Percentiles rank a stretch among this genome's conserved stretches.
Conservation (phyloP, 2,888 invertebrate species). For the Agrilus cyanescens region DNA sequence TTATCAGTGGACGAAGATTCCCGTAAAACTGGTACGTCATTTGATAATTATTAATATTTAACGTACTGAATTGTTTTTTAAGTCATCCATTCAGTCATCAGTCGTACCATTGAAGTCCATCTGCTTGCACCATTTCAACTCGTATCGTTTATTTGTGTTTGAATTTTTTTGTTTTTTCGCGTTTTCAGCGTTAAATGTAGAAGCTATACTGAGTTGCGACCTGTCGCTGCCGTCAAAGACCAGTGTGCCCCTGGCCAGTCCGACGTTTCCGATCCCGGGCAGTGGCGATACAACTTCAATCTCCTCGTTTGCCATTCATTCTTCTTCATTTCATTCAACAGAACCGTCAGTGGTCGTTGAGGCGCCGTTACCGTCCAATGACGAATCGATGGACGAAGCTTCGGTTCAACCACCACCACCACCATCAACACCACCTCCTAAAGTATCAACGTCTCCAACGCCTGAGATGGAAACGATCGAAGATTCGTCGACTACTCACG, state of each 20-base stretch:
- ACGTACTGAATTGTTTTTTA: neutral
- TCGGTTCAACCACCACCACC: neutral
- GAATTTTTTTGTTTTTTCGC: constrained; percentile 8
- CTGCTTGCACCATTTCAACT: too few species aligned
- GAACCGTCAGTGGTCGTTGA: constrained; percentile 4
- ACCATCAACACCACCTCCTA: neutral
- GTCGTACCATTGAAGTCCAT: neutral
- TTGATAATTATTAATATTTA: neutral
- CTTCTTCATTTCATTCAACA: constrained; percentile 9
- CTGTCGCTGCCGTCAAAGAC: constrained; percentile 23
- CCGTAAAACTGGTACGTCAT: constrained; percentile 39
- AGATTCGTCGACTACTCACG: neutral
- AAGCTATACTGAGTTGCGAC: constrained; percentile 29
- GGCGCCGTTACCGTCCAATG: neutral
- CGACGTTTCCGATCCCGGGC: constrained; percentile 28
- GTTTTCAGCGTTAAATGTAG: constrained; percentile 28
- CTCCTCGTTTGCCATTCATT: constrained; percentile 2
- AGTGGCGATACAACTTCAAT: constrained; percentile 17
- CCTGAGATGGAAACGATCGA: neutral
- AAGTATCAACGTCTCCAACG: neutral
- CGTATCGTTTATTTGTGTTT: constrained; percentile 8
- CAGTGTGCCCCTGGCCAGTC: constrained; percentile 22
- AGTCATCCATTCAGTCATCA: neutral
- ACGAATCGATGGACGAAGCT: constrained; percentile 3
- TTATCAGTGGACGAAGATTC: constrained; percentile 56